phyloP scores from a whole-genome alignment of 2,797 vertebrate species.

The Pristis pectinata region DNA sequence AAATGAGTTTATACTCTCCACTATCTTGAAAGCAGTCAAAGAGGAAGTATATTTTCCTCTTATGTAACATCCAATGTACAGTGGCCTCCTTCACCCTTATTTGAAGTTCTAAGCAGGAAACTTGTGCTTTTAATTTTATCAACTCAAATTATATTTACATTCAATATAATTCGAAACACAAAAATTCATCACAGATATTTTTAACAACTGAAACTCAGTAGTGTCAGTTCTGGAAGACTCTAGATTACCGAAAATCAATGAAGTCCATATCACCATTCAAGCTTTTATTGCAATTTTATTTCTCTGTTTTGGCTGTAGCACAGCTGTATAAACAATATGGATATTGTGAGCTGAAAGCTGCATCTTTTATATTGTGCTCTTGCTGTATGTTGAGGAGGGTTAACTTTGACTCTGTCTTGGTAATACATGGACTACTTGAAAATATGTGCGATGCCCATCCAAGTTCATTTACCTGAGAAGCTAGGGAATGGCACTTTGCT shows the following conservation, averaged over 20 bases:
- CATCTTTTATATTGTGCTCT: neutral
- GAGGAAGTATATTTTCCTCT: neutral
- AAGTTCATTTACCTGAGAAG: neutral
- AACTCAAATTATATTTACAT: too few species aligned
- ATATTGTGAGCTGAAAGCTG: neutral
- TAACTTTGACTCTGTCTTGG: neutral
- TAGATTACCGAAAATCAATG: neutral
- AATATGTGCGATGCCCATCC: neutral
- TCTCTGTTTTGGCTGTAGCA: neutral
- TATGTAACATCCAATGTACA: too few species aligned
- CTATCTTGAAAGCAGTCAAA: neutral
- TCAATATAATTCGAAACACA: too few species aligned
- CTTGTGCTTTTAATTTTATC: too few species aligned
- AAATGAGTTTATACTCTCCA: neutral
- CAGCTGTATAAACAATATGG: neutral
- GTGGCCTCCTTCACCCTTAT: too few species aligned
- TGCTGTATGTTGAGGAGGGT: neutral
- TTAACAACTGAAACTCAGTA: neutral
- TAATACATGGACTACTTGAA: neutral
- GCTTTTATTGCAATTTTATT: neutral
- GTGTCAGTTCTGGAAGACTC: neutral
- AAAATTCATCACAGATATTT: neutral
- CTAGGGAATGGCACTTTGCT: neutral
- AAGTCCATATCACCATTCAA: neutral
- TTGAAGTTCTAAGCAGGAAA: too few species aligned